Percentiles rank a stretch among this genome's conserved stretches.
Evolutionary conservation across 2,888 invertebrate species (phyloP).

Genomic region (Papilio gigon): DNA sequence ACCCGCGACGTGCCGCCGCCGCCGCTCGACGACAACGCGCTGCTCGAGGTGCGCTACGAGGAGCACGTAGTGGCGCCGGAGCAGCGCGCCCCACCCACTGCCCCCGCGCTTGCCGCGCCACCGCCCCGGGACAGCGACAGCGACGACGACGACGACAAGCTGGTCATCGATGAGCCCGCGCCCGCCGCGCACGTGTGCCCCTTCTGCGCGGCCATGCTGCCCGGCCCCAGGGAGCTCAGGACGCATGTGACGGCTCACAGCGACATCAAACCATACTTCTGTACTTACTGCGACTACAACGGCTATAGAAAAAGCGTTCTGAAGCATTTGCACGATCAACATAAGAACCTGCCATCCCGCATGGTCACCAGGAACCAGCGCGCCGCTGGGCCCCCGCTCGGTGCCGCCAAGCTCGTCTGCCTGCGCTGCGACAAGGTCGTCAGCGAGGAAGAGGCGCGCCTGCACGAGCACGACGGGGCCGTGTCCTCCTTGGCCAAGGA

Average conservation of each 20-base stretch:
- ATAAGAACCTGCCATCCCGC: conserved; percentile 51
- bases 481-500: conserved; percentile 58
- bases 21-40: conserved; percentile 56
- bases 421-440: conserved; percentile 62
- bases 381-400: conserved; percentile 50
- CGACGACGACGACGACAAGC: conserved; percentile 61
- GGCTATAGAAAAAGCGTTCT: conserved; percentile 56
- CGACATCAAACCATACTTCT: conserved; percentile 69
- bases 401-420: conserved; percentile 55
- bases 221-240: conserved; percentile 52
- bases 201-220: conserved; percentile 56
- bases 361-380: conserved; percentile 42
- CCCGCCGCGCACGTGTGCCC: conserved; percentile 53
- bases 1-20: background rate
- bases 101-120: conserved; percentile 40
- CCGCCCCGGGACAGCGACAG: conserved; percentile 43
- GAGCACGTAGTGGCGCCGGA: conserved; percentile 61
- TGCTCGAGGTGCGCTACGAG: conserved; percentile 69
- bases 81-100: conserved; percentile 42
- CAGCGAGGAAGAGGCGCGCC: conserved; percentile 45
- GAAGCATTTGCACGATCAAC: conserved; percentile 59
- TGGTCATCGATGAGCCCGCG: conserved; percentile 58
- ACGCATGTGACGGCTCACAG: conserved; percentile 76
- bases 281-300: conserved; percentile 66
- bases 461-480: conserved; percentile 56